These are phyloP conservation scores for Arbacia lixula DNA, from an alignment of 53 echinoderm and acorn worm species.

Conservation along the genomic window DNA sequence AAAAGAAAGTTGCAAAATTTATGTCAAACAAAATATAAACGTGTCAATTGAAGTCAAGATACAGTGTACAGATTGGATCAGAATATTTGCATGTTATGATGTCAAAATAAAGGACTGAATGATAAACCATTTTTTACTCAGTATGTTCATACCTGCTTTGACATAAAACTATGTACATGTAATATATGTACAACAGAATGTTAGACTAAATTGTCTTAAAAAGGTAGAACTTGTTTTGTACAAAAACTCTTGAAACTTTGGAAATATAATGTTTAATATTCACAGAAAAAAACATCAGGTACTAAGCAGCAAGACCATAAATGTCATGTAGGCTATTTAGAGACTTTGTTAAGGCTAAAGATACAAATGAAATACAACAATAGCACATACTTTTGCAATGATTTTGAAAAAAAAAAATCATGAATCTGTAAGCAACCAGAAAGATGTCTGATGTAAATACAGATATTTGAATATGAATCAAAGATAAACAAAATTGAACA, in stretches of 20 bases:
- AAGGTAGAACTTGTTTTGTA: not conserved
- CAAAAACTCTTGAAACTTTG: not conserved
- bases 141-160: slow-evolving; percentile 6
- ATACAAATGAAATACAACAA: slow-evolving; percentile 24
- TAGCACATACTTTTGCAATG: slow-evolving; percentile 9
- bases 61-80: too few species aligned
- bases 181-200: too few species aligned
- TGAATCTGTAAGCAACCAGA: slow-evolving; percentile 12
- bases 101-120: too few species aligned
- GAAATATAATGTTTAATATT: not conserved
- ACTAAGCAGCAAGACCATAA: not conserved
- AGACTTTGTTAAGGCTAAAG: slow-evolving; percentile 9
- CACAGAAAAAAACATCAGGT: not conserved
- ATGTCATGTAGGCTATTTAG: not conserved
- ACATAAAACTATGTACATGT: not conserved
- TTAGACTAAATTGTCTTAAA: not conserved
- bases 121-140: not conserved
- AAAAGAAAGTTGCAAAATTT: too few species aligned
- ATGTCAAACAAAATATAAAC: too few species aligned
- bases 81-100: too few species aligned
- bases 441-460: slow-evolving; percentile 8
- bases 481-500: not conserved
- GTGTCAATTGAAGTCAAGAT: too few species aligned
- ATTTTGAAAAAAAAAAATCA: slow-evolving; percentile 8
- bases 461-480: slow-evolving; percentile 12